Conservation (phyloP, 2,797 vertebrate genomes). For the Poeciliopsis gracilis region DNA sequence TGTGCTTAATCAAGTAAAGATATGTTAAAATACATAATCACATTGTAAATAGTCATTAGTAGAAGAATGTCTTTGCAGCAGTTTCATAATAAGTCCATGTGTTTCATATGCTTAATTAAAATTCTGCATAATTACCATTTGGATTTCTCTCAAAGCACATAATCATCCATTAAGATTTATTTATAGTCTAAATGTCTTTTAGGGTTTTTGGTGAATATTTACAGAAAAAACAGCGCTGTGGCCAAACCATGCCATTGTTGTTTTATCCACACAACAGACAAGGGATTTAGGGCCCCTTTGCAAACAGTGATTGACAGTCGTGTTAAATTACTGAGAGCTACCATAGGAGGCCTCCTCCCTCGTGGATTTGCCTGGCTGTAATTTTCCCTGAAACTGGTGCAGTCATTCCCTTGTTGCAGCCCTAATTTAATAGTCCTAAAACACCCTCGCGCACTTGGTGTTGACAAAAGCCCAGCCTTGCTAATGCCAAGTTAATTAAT, state of each 20-base stretch:
- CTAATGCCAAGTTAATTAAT: constrained; percentile 86
- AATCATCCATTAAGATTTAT: constrained; percentile 31
- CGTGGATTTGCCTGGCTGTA: constrained; percentile 60
- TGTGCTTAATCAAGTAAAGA: background rate
- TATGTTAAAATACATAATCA: constrained; percentile 3
- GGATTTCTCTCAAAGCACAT: constrained; percentile 23
- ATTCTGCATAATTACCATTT: constrained; percentile 16
- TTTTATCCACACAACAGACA: constrained; percentile 62
- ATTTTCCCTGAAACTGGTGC: constrained; percentile 73
- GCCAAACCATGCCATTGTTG: constrained; percentile 50
- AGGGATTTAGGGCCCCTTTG: constrained; percentile 63
- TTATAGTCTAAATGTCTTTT: constrained; percentile 42
- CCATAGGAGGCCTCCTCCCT: constrained; percentile 66
- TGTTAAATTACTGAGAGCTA: constrained; percentile 76
- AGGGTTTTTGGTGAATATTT: constrained; percentile 40
- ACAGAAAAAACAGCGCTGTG: constrained; percentile 42
- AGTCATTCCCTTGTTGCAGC: constrained; percentile 61
- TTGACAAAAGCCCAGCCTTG: constrained; percentile 72
- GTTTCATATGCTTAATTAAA: background rate
- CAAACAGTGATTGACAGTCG: constrained; percentile 79
- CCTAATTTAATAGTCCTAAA: constrained; percentile 77
- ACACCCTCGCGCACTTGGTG: constrained; percentile 57
- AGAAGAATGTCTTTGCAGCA: constrained; percentile 18
- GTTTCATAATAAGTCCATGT: constrained; percentile 8
- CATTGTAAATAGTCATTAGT: constrained; percentile 19